Evolutionary conservation across 2,888 invertebrate species (phyloP), one percentile per base, ranked within the genome.

Genomic region (Aspidiotus rigidus): DNA sequence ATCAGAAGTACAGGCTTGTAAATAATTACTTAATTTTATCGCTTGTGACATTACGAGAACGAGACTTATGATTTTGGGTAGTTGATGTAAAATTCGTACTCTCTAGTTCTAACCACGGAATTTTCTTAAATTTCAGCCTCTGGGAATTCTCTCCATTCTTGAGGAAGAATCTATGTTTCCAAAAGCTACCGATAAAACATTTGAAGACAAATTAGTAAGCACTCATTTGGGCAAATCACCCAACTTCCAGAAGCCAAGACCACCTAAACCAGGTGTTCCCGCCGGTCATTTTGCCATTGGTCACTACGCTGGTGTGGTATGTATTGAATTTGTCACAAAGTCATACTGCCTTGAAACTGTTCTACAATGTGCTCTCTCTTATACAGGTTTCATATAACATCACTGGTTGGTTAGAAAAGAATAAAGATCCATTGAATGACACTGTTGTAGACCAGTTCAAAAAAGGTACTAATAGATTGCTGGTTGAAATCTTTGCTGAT

Each of bases 81-180:
- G 28, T 28, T 28, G 28, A 28, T 28, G 28, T 28, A 28, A 5
- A 28, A 28, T 28, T 28, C 28, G 28, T 28, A 28, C 28, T 28
- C 28, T 28, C 2, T 28, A 28, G 28, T 28, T 28, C 28, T 28
- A 28, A 28, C 28, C 28, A 28, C 5, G 28, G 28, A 28, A 28
- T 28, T 28, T 61, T 69, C 55, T 11, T 39, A 44, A 16, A 16
- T 57, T 42, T 39, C 83, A 98, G 97, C 99, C 99, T 78, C 93
- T 99, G 93, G 99, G 99, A 88, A 95, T 99, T 86, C 86, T 99
- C 82, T 98, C 98, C 83, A 99, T 99, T 83, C 93, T 99, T 85
- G 99, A 99, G 84, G 99, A 99, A 88, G 99, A 99, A 85, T 97
- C 96, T 91, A 98, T 99, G 94, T 99, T 99, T 89, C 99, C 99